phyloP scores from a whole-genome alignment of 2,888 invertebrate genomes.

The Caradrina clavipalpis region DNA sequence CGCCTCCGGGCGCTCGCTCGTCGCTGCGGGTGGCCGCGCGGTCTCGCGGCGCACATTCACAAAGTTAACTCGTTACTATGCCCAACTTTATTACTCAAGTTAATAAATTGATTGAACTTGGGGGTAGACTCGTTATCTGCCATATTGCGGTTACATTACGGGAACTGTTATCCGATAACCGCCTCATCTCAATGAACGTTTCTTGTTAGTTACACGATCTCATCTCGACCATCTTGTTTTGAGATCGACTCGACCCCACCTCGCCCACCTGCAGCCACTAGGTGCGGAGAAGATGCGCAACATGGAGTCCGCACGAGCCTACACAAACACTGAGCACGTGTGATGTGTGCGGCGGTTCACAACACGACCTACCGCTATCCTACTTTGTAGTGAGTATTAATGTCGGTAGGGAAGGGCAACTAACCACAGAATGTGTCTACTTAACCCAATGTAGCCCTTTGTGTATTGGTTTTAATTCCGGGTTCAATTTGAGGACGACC shows the following conservation, averaged over 20 bases:
- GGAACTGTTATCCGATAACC: slow-evolving; percentile 22
- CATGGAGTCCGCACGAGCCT: not conserved
- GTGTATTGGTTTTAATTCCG: slow-evolving; percentile 14
- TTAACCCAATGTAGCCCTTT: slow-evolving; percentile 11
- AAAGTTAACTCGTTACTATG: not conserved
- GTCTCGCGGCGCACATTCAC: too few species aligned
- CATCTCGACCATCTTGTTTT: slow-evolving; percentile 3
- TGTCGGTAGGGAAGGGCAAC: not conserved
- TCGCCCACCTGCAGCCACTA: not conserved
- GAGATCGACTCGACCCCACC: not conserved
- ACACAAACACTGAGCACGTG: not conserved
- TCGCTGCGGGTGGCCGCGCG: too few species aligned
- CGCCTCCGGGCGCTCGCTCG: too few species aligned
- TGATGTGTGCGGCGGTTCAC: not conserved
- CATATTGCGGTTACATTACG: slow-evolving; percentile 19
- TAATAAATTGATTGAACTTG: not conserved
- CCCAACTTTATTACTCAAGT: not conserved
- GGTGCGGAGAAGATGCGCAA: not conserved
- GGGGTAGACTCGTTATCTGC: not conserved
- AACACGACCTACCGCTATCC: not conserved
- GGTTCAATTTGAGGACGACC: slow-evolving; percentile 10
- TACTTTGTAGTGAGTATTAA: not conserved
- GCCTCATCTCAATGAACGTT: slow-evolving; percentile 21
- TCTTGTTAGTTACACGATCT: not conserved
- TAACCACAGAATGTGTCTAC: slow-evolving; percentile 26